phyloP scores from a whole-genome alignment of 2,888 invertebrate genomes.

The Seira sanloemensis region DNA sequence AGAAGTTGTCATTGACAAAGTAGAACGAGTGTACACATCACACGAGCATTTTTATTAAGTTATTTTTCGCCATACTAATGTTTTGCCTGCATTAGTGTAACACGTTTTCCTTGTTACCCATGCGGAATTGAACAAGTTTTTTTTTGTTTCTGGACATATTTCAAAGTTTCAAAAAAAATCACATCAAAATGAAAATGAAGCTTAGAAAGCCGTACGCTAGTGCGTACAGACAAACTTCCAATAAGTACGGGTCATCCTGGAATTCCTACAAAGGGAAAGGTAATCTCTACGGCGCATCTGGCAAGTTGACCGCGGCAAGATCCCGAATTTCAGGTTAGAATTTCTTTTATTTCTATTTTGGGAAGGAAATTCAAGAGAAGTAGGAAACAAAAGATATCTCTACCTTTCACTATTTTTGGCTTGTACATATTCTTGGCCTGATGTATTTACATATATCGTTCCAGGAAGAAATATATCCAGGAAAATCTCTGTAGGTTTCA shows the following conservation, averaged over 20 bases:
- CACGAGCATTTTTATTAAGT: no score
- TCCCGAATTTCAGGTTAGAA: constrained; percentile 49
- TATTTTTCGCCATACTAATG: no score
- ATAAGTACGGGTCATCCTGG: constrained; percentile 37
- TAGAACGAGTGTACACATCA: no score
- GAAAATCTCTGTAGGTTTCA: no score
- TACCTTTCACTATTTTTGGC: background rate
- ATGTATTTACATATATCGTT: no score
- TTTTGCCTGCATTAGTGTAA: background rate
- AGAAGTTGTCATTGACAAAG: background rate
- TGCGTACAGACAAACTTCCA: constrained; percentile 28
- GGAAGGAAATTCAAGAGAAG: background rate
- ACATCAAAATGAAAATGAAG: constrained; percentile 27
- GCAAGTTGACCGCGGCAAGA: constrained; percentile 24
- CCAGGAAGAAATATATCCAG: no score
- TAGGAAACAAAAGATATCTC: background rate
- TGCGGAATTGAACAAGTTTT: no score
- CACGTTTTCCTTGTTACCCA: background rate
- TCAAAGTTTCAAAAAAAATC: no score
- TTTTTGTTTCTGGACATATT: no score
- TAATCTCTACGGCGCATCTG: constrained; percentile 21
- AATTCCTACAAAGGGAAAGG: constrained; percentile 47
- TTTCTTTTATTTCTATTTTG: background rate
- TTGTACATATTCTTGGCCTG: background rate
- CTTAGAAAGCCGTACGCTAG: constrained; percentile 31